Evolutionary conservation across 2,113 vertebrate species (phyloP).

Genomic region (Leptobrachium ailaonicum): DNA sequence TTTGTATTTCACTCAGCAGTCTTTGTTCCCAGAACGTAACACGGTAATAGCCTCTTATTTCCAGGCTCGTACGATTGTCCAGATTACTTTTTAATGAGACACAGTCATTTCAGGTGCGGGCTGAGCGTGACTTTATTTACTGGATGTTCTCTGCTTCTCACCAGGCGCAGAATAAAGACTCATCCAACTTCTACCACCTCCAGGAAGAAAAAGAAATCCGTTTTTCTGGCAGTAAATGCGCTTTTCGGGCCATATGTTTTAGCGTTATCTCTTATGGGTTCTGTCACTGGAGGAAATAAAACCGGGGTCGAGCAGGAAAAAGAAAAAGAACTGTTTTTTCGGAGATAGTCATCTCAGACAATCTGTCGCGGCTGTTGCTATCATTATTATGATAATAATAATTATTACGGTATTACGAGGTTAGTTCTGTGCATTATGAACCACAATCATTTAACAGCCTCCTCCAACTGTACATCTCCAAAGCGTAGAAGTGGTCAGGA

Average conservation of each 20-base stretch:
- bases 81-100: slow-evolving; percentile 46
- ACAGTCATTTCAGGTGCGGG: slow-evolving; percentile 24
- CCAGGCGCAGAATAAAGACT: slow-evolving; percentile 43
- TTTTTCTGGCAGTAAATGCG: slow-evolving; percentile 41
- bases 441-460: too few relatives aligned
- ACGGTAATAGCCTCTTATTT: slow-evolving; percentile 39
- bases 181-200: slow-evolving; percentile 41
- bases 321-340: background rate
- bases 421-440: too few relatives aligned
- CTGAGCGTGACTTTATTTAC: slow-evolving; percentile 46
- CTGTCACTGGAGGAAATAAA: slow-evolving; percentile 38
- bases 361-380: background rate
- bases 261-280: slow-evolving; percentile 40
- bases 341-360: background rate
- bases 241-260: slow-evolving; percentile 42
- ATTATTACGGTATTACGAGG: too few relatives aligned
- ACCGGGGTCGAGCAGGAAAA: slow-evolving; percentile 3
- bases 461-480: too few relatives aligned
- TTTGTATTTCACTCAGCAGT: slow-evolving; percentile 3
- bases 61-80: slow-evolving; percentile 27
- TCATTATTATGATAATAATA: background rate
- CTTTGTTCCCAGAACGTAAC: slow-evolving; percentile 20
- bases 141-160: slow-evolving; percentile 38
- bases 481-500: too few relatives aligned
- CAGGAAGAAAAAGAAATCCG: slow-evolving; percentile 42